phyloP scores from a whole-genome alignment of 2,113 vertebrate genomes.

The Cichladusa arquata region DNA sequence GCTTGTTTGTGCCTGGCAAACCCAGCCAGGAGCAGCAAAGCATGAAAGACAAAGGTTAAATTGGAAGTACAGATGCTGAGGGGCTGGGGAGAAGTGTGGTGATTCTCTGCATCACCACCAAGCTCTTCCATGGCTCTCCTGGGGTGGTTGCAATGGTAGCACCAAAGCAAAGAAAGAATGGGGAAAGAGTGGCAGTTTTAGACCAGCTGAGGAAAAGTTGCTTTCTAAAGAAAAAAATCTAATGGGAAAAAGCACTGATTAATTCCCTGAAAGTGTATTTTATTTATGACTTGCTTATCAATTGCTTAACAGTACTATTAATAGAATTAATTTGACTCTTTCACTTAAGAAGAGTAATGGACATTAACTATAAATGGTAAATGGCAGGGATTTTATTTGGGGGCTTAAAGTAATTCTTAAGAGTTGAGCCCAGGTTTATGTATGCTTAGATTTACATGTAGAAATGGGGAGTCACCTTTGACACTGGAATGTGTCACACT shows the following conservation, averaged over 20 bases:
- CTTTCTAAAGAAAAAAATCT: not conserved
- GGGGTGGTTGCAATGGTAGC: not conserved
- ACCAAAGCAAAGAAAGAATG: too few species aligned
- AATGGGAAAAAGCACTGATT: not conserved
- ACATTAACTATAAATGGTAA: not conserved
- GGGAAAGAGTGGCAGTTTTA: not conserved
- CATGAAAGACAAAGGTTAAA: not conserved
- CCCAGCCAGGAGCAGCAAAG: not conserved
- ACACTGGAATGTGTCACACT: not conserved
- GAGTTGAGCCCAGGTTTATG: not conserved
- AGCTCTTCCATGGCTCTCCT: not conserved
- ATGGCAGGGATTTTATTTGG: not conserved
- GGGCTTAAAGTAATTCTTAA: not conserved
- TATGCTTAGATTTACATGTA: not conserved
- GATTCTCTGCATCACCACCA: not conserved
- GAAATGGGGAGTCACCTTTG: not conserved
- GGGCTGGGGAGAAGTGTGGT: accelerated
- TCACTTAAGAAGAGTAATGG: not conserved
- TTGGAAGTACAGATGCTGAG: not conserved
- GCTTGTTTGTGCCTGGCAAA: not conserved
- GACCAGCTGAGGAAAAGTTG: not conserved
- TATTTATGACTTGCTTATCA: not conserved
- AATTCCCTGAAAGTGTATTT: not conserved
- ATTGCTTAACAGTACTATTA: not conserved
- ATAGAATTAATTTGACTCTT: not conserved